phyloP scores from a whole-genome alignment of 1,140 invertebrate species.

The Oscheius sp. region DNA sequence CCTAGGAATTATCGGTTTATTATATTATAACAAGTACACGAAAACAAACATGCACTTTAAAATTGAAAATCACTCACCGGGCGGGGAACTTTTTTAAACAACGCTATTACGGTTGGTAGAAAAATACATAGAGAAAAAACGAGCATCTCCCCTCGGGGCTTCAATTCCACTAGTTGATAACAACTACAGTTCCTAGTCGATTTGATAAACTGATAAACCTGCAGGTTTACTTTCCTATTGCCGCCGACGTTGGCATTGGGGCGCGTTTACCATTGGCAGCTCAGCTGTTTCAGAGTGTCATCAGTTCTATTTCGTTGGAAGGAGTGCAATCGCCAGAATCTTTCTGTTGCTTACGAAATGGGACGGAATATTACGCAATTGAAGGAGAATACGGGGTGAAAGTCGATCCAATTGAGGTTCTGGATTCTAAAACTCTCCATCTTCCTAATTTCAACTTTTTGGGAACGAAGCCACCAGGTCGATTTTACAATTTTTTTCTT shows the following conservation, averaged over 20 bases:
- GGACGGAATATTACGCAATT: conserved; percentile 35
- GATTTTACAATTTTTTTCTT: background rate
- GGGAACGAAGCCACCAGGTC: conserved; percentile 48
- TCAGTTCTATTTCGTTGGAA: conserved; percentile 34
- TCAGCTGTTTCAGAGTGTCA: conserved; percentile 30
- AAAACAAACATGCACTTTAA: no score
- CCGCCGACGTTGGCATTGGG: background rate
- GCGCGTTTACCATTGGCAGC: background rate
- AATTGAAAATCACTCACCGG: no score
- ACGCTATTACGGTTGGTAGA: background rate
- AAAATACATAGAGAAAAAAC: background rate
- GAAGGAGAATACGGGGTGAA: conserved; percentile 42
- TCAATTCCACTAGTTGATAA: no score
- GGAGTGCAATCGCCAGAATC: conserved; percentile 34
- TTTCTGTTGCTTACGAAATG: conserved; percentile 47
- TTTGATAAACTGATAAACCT: background rate
- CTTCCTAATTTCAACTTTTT: conserved; percentile 44
- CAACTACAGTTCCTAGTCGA: no score
- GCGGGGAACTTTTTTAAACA: background rate
- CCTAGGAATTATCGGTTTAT: no score
- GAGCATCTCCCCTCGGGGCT: no score
- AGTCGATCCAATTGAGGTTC: conserved; percentile 43
- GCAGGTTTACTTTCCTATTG: background rate
- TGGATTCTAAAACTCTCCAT: conserved; percentile 42
- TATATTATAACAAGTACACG: background rate